Percentiles rank a stretch among this genome's conserved stretches.
phyloP scores from a whole-genome alignment of 2,113 vertebrate species.

The Ariopsis seemanni region DNA sequence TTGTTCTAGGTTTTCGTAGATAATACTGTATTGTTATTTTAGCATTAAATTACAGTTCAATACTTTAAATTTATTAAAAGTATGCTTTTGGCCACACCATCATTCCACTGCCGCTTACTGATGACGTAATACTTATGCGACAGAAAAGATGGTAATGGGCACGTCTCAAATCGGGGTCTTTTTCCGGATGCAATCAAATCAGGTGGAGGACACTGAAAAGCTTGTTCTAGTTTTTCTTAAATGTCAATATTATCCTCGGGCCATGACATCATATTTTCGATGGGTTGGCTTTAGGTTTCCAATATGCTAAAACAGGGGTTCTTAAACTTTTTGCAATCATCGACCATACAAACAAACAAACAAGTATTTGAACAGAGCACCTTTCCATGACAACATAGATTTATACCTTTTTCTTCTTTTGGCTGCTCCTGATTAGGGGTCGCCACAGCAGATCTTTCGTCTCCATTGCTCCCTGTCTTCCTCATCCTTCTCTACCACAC shows the following conservation, averaged over 20 bases:
- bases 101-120: not conserved
- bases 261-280: not conserved
- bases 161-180: not conserved
- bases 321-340: not conserved
- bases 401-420: no score
- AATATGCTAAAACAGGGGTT: not conserved
- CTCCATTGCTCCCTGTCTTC: no score
- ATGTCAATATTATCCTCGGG: not conserved
- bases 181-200: not conserved
- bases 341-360: not conserved
- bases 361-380: not conserved
- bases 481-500: no score
- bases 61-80: not conserved
- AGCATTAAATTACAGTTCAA: not conserved
- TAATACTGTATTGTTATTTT: not conserved
- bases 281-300: not conserved
- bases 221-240: not conserved
- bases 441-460: no score
- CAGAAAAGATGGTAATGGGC: slow-evolving; percentile 35
- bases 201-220: not conserved
- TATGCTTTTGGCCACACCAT: not conserved
- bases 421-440: no score
- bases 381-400: no score
- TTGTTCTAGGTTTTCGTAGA: no score
- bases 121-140: slow-evolving; percentile 60